Evolutionary conservation across 2,888 invertebrate genomes (phyloP), one percentile per base, ranked within the genome.

Genomic region (Operophtera brumata): DNA sequence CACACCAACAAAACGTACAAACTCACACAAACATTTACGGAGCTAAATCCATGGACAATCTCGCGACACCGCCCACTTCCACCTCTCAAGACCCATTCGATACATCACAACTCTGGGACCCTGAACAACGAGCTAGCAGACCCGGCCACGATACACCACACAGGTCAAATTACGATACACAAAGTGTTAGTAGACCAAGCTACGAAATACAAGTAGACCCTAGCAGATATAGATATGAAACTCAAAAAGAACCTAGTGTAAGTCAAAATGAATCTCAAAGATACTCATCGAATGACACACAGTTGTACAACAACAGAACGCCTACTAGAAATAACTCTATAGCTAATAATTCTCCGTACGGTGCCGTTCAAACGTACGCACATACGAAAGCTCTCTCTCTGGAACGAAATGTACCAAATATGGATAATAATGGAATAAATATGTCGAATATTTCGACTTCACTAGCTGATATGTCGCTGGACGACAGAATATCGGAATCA

Each of bases 401-500:
- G 40, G 80, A 81, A 68, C 71, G 73, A 47, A 79, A 76, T 47
- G 51, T 63, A 7, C 69, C 75, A 1, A 73, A 62, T 40, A 55
- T 80, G 1, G 58, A 71, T 1, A 46, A 20, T 26, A 34, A 75
- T 45, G 51, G 62, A 4, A 68, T 73, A 1, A 72, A 62, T 34
- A 53, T 80, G 1, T 57, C 71, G 0, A 13, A 35, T 4, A 25
- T 54, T 37, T 25, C 49, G 28, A 66, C 70, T 8, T 66, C 80
- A 0, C 44, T 88, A 47, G 75, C 82, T 5, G 71, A 80, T 47
- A 82, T 89, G 83, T 90, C 90, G 45, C 72, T 90, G 56, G 90
- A 90, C 66, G 90, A 90, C 61, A 78, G 80, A 79, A 89, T 90
- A 60, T 90, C 90, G 0, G 86, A 86, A 75, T 90, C 90, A 5